Evolutionary conservation across 2,113 vertebrate genomes (phyloP).

Genomic region (Nerophis ophidion): DNA sequence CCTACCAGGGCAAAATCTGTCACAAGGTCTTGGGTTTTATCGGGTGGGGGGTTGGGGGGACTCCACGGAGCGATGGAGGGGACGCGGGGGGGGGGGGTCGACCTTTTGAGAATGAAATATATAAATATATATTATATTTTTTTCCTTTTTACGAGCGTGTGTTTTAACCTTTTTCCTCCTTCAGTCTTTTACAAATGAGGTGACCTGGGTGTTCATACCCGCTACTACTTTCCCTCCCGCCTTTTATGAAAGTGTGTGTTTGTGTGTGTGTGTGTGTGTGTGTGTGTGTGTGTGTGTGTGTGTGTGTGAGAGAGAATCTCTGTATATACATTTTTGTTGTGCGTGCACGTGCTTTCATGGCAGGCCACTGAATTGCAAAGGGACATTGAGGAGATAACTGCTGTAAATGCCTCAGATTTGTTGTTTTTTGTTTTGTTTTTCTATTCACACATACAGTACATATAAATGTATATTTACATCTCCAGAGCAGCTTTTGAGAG

Average conservation of each 20-base stretch:
- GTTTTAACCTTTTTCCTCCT: constrained; percentile 69
- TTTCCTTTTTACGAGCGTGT: constrained; percentile 68
- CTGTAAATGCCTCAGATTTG: constrained; percentile 93
- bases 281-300: constrained; percentile 41
- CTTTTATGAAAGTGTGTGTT: constrained; percentile 30
- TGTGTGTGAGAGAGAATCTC: constrained; percentile 13
- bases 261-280: constrained; percentile 52
- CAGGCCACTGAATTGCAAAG: constrained; percentile 89
- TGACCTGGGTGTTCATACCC: constrained; percentile 74
- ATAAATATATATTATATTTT: constrained; percentile 45
- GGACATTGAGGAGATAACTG: constrained; percentile 85
- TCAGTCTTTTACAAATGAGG: constrained; percentile 78
- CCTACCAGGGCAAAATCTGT: constrained; percentile 67
- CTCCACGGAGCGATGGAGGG: constrained; percentile 41
- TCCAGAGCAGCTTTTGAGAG: constrained; percentile 67
- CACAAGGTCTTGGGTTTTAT: constrained; percentile 70
- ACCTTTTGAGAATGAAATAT: constrained; percentile 64
- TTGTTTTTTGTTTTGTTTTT: constrained; percentile 71
- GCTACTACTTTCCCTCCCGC: constrained; percentile 65
- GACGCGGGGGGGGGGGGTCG: constrained; percentile 25
- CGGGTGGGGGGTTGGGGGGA: constrained; percentile 45
- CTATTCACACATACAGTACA: constrained; percentile 71
- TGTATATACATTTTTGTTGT: constrained; percentile 8
- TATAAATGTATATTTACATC: constrained; percentile 73
- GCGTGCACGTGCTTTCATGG: constrained; percentile 61